These are phyloP conservation scores for Pristionchus pacificus DNA, from an alignment of 1,140 invertebrate genomes.

Conservation along the genomic window DNA sequence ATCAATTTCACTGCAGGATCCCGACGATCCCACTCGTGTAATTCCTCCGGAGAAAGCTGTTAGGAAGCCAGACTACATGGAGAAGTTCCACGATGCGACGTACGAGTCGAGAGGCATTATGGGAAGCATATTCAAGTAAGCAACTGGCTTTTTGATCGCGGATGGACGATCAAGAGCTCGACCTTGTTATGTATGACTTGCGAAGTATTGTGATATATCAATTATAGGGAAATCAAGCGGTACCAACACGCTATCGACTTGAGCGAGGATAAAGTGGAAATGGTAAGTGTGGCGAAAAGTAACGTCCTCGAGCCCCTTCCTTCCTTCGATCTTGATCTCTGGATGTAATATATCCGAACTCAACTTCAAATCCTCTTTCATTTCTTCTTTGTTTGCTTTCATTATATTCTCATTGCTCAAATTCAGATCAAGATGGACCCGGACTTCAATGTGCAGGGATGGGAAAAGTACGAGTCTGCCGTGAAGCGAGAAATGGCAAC, in stretches of 20 bases:
- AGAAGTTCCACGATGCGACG: neutral
- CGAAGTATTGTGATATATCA: neutral
- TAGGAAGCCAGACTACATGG: neutral
- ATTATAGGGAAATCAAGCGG: neutral
- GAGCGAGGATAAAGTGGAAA: neutral
- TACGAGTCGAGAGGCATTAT: neutral
- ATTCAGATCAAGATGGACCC: no score
- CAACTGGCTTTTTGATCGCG: neutral
- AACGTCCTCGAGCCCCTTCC: neutral
- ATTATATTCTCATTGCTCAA: no score
- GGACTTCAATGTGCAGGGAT: no score
- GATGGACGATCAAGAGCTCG: neutral
- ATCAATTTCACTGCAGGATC: neutral
- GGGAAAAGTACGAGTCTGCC: no score
- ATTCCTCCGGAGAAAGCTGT: neutral
- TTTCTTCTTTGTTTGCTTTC: no score
- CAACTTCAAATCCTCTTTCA: no score
- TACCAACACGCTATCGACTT: no score
- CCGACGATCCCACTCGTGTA: neutral
- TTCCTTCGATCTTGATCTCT: no score
- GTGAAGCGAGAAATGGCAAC: neutral
- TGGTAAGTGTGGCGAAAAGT: no score
- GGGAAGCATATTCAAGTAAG: neutral
- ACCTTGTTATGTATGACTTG: neutral
- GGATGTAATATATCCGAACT: no score